Base-by-base conservation (phyloP, 2,888 invertebrate species). In the Drosophila affinis region DNA sequence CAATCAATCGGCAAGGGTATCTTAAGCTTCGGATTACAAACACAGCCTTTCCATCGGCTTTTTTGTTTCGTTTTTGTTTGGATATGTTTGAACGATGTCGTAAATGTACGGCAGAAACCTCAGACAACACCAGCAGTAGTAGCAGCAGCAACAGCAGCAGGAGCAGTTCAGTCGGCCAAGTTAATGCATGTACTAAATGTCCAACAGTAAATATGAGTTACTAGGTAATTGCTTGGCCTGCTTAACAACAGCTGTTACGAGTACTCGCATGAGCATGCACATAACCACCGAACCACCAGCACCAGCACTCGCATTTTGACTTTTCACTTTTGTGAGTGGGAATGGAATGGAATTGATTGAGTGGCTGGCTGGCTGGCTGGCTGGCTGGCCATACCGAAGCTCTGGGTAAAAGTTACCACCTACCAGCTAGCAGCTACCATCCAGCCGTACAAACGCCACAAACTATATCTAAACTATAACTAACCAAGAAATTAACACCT, bases 171-270 rank as follows among this genome's bases (percentile, higher is more conserved):
- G 47, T 54, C 58, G 74, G 74, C 71, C 64, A 67, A 74, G 70
- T 83, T 83, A 83, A 88, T 83, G 87, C 88, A 78, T 83, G 88
- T 86, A 83, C 83, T 83, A 86, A 83, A 83, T 83, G 83, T 86
- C 83, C 73, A 78, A 83, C 81, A 65, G 87, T 83, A 87, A 87
- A 89, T 86, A 79, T 87, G 87, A 85, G 84, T 85, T 88, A 85
- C 72, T 85, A 88, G 88, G 84, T 85, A 85, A 85, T 85, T 85
- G 84, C 83, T 75, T 80, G 74, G 81, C 74, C 78, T 79, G 77
- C 73, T 72, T 72, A 73, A 74, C 74, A 52, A 74, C 69, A 70
- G 55, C 70, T 70, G 62, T 58, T 65, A 71, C 72, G 58, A 48
- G 34, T 34, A 12, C 34, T 34, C 69, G 58, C 76, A 68, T 79